phyloP scores from a whole-genome alignment of 2,797 vertebrate genomes.

The Lepidocolaptes lacrymiger region DNA sequence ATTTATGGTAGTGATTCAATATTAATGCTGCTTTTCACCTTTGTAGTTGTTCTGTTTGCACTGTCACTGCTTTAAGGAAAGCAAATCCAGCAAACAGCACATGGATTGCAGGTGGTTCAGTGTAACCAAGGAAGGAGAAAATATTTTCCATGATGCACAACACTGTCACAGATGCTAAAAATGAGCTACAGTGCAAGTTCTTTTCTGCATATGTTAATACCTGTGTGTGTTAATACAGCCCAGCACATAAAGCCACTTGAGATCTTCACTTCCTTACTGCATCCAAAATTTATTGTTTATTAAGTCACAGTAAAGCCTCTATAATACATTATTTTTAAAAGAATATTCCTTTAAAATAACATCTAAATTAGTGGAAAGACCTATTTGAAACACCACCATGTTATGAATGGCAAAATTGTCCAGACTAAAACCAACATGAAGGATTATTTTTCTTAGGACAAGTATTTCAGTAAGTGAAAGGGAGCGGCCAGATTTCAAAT shows the following conservation, averaged over 20 bases:
- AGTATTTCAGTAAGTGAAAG: not conserved
- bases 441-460: not conserved
- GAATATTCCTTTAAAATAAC: not conserved
- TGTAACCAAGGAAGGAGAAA: not conserved
- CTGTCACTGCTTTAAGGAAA: not conserved
- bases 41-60: not conserved
- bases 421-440: not conserved
- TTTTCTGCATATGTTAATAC: rapidly evolving
- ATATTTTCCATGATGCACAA: not conserved
- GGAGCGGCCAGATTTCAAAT: not conserved
- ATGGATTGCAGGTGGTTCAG: not conserved
- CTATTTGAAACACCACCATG: not conserved
- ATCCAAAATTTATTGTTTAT: not conserved
- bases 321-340: not conserved
- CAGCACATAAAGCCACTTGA: not conserved
- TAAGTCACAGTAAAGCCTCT: not conserved
- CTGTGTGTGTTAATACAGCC: not conserved
- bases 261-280: not conserved
- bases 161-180: not conserved
- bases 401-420: not conserved
- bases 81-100: not conserved
- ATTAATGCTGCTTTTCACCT: not conserved
- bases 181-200: not conserved
- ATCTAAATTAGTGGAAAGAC: not conserved
- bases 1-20: not conserved